A percentile compares a stretch with the other conserved stretches of the same genome.
Evolutionary conservation across 2,113 vertebrate genomes (phyloP).

Genomic region (Pagrus major): DNA sequence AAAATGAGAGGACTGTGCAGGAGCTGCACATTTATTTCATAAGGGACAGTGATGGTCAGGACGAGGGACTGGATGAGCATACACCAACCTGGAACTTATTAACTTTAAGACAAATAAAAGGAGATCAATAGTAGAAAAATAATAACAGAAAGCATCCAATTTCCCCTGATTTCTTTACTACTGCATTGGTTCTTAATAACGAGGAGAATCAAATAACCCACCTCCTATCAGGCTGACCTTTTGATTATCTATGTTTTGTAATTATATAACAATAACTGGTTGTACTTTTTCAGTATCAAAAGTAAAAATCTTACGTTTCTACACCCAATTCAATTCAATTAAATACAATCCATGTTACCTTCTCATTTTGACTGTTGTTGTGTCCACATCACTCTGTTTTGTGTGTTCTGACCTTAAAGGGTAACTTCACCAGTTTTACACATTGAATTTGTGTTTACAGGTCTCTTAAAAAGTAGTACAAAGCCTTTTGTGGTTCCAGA

Average conservation of each 20-base stretch:
- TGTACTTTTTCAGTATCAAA: too few species aligned
- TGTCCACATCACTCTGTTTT: background rate
- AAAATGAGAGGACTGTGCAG: constrained; percentile 14
- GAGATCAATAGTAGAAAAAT: background rate
- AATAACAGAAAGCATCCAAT: background rate
- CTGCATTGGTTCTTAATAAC: background rate
- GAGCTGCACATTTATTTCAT: constrained; percentile 41
- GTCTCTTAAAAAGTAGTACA: too few species aligned
- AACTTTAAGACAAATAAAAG: background rate
- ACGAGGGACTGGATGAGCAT: background rate
- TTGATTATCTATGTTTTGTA: too few species aligned
- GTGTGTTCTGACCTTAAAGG: too few species aligned
- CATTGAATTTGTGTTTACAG: too few species aligned
- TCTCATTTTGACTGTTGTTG: background rate
- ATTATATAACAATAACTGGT: too few species aligned
- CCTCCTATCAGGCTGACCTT: too few species aligned
- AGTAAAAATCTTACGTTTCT: too few species aligned
- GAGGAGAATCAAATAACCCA: too few species aligned
- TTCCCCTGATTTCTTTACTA: background rate
- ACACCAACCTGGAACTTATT: background rate
- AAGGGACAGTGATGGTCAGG: background rate
- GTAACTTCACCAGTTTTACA: too few species aligned
- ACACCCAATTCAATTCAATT: background rate
- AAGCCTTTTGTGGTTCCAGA: too few species aligned
- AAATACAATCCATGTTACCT: background rate